Conservation (phyloP, 2,113 vertebrate species). For the Chionomys nivalis region DNA sequence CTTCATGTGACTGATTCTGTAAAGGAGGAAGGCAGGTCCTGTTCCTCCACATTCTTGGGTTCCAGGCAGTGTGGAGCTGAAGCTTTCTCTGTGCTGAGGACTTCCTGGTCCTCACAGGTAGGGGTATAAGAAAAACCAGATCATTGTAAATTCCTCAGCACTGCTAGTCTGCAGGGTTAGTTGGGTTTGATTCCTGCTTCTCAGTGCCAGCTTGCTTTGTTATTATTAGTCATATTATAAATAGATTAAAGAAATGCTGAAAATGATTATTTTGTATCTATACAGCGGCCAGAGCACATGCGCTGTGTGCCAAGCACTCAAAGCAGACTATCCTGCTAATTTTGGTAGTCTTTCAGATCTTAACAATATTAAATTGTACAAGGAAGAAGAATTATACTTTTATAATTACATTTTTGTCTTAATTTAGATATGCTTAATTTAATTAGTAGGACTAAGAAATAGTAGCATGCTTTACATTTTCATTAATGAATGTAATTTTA, state of each 20-base stretch:
- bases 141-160: background rate
- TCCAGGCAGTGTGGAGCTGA: background rate
- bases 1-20: fast-evolving
- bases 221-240: conserved; percentile 24
- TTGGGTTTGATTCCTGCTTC: conserved; percentile 6
- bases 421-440: conserved; percentile 34
- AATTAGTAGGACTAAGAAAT: conserved; percentile 22
- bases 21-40: fast-evolving
- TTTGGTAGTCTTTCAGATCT: background rate
- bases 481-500: conserved; percentile 56
- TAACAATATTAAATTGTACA: background rate
- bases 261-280: background rate
- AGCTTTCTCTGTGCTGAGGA: background rate
- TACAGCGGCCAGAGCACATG: background rate
- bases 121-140: background rate
- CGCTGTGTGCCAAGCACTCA: background rate
- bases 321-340: background rate
- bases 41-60: background rate
- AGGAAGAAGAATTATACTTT: background rate
- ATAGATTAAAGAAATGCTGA: background rate
- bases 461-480: conserved; percentile 38
- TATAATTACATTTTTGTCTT: background rate
- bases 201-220: background rate
- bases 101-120: fast-evolving
- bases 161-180: background rate